A percentile compares a stretch with the other conserved stretches of the same genome.
Conservation (phyloP, 2,888 invertebrate species). For the Eupithecia inturbata region DNA sequence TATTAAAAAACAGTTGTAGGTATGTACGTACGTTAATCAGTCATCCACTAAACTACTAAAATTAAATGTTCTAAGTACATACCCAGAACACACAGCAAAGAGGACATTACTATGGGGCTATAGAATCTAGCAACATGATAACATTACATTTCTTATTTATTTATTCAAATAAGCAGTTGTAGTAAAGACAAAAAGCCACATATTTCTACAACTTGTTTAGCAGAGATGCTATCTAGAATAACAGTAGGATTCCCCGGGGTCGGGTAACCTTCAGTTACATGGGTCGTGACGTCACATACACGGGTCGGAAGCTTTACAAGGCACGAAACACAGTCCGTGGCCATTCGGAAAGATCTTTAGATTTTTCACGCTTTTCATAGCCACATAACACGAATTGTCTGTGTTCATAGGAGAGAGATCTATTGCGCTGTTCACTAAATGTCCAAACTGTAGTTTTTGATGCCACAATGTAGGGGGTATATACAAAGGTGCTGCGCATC, state of each 20-base stretch:
- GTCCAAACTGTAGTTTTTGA: too few species aligned
- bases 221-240: slow-evolving; percentile 27
- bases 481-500: too few species aligned
- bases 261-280: slow-evolving; percentile 29
- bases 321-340: not conserved
- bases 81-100: too few species aligned
- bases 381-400: too few species aligned
- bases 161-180: not conserved
- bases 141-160: not conserved
- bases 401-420: too few species aligned
- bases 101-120: not conserved
- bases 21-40: too few species aligned
- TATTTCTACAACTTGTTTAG: slow-evolving; percentile 22
- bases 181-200: not conserved
- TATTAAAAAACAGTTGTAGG: too few species aligned
- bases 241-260: slow-evolving; percentile 21
- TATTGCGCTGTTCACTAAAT: too few species aligned
- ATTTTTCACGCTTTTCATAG: not conserved
- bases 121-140: not conserved
- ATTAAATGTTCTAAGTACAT: too few species aligned
- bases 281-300: slow-evolving; percentile 32
- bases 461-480: too few species aligned
- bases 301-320: slow-evolving; percentile 12
- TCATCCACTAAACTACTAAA: too few species aligned
- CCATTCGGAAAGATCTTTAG: not conserved